phyloP scores from a whole-genome alignment of 2,113 vertebrate genomes.

The Hemicordylus capensis region DNA sequence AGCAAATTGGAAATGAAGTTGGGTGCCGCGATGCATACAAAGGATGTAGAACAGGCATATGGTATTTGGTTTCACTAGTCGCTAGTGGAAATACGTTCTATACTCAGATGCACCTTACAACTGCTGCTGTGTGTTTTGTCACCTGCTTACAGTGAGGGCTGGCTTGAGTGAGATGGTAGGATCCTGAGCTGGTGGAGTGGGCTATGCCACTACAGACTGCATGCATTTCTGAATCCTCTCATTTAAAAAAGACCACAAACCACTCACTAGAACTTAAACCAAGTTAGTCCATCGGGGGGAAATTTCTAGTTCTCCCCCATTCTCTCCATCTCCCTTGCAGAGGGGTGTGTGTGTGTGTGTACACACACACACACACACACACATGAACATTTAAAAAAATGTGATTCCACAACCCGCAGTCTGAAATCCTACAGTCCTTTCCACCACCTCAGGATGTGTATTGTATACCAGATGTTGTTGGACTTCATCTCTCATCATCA shows the following conservation, averaged over 20 bases:
- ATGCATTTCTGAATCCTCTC: neutral
- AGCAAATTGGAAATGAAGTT: slow-evolving; percentile 1
- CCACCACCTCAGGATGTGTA: neutral
- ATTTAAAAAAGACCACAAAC: too few relatives aligned
- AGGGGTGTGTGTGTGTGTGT: too few relatives aligned
- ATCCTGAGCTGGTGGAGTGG: neutral
- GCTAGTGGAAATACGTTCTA: slow-evolving; percentile 7
- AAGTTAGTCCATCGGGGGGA: neutral
- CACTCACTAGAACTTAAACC: neutral
- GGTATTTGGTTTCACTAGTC: slow-evolving; percentile 34
- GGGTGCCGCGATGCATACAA: accelerated
- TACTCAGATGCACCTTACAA: neutral
- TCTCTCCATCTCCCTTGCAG: neutral
- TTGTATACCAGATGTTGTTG: neutral
- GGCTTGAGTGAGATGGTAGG: neutral
- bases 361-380: too few relatives aligned
- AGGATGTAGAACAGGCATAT: neutral
- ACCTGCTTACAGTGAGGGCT: neutral
- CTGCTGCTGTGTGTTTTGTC: neutral
- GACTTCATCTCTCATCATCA: too few relatives aligned
- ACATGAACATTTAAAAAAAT: neutral
- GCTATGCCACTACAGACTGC: neutral
- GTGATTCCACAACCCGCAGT: too few relatives aligned
- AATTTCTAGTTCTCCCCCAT: too few relatives aligned
- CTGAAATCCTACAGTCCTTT: too few relatives aligned